Evolutionary conservation across 2,797 vertebrate genomes (phyloP), one percentile per base, ranked within the genome.

Genomic region (Cyclura pinguis): DNA sequence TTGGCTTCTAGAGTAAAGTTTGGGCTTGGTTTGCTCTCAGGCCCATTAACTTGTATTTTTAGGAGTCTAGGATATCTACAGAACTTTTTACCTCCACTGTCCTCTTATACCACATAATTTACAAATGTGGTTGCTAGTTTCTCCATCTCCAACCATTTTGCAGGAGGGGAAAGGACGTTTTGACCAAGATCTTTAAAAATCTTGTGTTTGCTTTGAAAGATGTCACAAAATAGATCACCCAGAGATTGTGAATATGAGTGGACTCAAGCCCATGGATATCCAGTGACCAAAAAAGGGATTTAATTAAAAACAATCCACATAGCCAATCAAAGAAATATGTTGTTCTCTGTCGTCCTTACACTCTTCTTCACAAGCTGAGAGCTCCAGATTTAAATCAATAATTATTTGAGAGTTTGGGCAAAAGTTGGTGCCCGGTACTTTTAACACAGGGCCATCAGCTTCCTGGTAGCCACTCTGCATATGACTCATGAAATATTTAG

Each of bases 401-500:
- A 88, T 94, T 85, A 72, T 85, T 88, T 93, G 93, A 87, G 93
- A 92, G 74, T 91, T 96, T 78, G 90, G 93, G 90, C 18, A 3
- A 91, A 91, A 92, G 89, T 93, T 92, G 89, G 91, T 93, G 91
- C 90, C 90, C 84, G 86, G 92, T 93, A 85, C 92, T 90, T 87
- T 84, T 92, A 81, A 93, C 78, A 62, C 92, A 22, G 80, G 89
- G 96, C 96, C 95, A 92, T 95, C 96, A 93, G 84, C 96, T 88
- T 90, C 92, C 95, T 81, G 91, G 86, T 95, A 73, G 73, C 92
- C 92, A 92, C 92, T 93, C 97, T 94, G 95, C 96, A 88, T 93
- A 93, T 96, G 93, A 94, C 93, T 96, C 95, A 97, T 99, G 97
- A 99, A 99, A 99, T 98, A 99, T 99, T 99, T 98, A 99, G 89